Evolutionary conservation across 1,140 invertebrate genomes (phyloP), one percentile per base, ranked within the genome.

Genomic region (Dendrolimus kikuchii): DNA sequence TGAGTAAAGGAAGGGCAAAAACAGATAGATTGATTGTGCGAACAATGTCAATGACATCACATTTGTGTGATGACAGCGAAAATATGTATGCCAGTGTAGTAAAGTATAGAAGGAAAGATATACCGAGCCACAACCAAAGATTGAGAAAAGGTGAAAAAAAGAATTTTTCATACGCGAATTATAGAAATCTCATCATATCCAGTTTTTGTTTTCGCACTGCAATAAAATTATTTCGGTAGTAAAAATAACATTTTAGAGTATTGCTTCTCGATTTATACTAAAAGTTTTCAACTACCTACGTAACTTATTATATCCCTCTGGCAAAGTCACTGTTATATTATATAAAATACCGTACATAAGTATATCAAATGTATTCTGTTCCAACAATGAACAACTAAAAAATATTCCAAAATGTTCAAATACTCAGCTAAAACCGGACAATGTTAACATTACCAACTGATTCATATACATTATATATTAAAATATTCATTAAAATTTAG

Each of bases 261-360:
- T 83, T 85, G 80, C 81, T 85, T 85, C 68, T 82, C 78, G 72
- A 23, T 83, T 85, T 85, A 85, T 78, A 77, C 77, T 81, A 81
- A 68, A 81, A 68, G 72, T 83, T 81, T 81, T 81, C 74, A 68
- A 77, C 71, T 85, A 83, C 71, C 77, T 83, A 76, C 68, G 66
- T 80, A 71, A 68, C 46, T 69, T 68, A 81, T 72, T 76, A 81
- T 79, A 85, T 82, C 81, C 79, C 81, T 85, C 81, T 85, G 79
- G 79, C 78, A 68, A 70, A 60, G 57, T 68, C 51, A 59, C 60
- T 68, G 68, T 69, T 61, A 60, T 58, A 61, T 52, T 37, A 9
- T 40, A 46, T 46, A 59, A 62, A 39, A 55, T 53, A 50, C 46
- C 43, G 55, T 60, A 58, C 53, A 60, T 59, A 59, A 57, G 54